Conservation (phyloP, 2,797 vertebrate genomes). For the Sebastes kiyomatsui region DNA sequence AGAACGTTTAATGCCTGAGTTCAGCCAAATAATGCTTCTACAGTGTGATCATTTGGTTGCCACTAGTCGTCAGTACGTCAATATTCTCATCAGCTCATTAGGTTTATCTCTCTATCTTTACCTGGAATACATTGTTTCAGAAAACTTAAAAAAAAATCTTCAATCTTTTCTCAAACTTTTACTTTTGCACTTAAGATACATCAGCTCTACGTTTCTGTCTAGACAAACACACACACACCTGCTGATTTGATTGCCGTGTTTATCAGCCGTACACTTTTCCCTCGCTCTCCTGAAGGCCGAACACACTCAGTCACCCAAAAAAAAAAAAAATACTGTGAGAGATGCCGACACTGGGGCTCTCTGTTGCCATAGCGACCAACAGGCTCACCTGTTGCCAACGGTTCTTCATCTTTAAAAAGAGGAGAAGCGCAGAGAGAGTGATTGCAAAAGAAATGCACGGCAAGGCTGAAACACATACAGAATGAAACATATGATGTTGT, state of each 20-base stretch:
- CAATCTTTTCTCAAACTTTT: not conserved
- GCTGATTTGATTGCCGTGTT: slow-evolving; percentile 52
- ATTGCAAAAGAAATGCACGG: not conserved
- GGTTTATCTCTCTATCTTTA: not conserved
- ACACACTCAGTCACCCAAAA: slow-evolving; percentile 36
- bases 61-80: not conserved
- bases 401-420: slow-evolving; percentile 22
- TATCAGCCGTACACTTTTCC: slow-evolving; percentile 17
- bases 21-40: not conserved
- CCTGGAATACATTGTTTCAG: not conserved
- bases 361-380: slow-evolving; percentile 65
- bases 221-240: slow-evolving; percentile 18
- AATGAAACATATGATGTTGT: not conserved
- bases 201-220: not conserved
- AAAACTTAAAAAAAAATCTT: not conserved
- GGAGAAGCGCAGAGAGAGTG: not conserved
- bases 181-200: not conserved
- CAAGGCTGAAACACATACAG: not conserved
- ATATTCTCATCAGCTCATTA: not conserved
- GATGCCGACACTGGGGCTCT: slow-evolving; percentile 40
- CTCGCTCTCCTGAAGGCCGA: slow-evolving; percentile 21
- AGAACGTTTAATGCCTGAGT: not conserved
- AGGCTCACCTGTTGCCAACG: slow-evolving; percentile 67
- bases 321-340: not conserved
- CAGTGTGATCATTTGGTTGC: not conserved